Percentiles rank a stretch among this genome's conserved stretches.
Evolutionary conservation across 2,797 vertebrate species (phyloP).

Genomic region (Dromococcyx pavoninus): DNA sequence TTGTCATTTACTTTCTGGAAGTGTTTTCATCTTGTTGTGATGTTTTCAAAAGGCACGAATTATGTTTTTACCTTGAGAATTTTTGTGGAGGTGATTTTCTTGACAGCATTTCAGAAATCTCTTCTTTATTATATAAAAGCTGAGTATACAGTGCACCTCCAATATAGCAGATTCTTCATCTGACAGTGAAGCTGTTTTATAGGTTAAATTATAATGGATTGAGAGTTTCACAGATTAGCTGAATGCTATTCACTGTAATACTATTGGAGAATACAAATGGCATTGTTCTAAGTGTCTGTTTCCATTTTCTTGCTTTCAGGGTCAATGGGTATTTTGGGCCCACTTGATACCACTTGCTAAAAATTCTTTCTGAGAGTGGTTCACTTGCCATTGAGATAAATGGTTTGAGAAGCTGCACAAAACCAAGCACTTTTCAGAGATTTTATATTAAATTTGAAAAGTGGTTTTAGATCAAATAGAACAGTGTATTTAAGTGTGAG

Average conservation of each 20-base stretch:
- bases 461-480: background rate
- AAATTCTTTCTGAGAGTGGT: slow-evolving; percentile 33
- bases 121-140: slow-evolving; percentile 25
- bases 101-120: slow-evolving; percentile 23
- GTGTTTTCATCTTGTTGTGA: background rate
- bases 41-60: background rate
- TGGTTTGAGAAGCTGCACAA: slow-evolving; percentile 1
- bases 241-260: slow-evolving; percentile 5
- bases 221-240: slow-evolving; percentile 46
- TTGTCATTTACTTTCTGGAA: background rate
- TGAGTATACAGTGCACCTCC: background rate
- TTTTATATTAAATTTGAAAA: background rate
- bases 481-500: background rate
- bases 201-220: slow-evolving; percentile 44
- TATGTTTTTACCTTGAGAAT: background rate
- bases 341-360: slow-evolving; percentile 58
- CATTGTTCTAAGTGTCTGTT: slow-evolving; percentile 1
- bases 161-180: background rate
- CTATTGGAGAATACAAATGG: slow-evolving; percentile 38
- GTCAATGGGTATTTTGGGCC: slow-evolving; percentile 51
- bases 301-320: slow-evolving; percentile 53
- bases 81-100: background rate
- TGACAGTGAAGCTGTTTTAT: slow-evolving; percentile 37
- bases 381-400: slow-evolving; percentile 8
- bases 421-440: background rate